Conservation (phyloP, 2,888 invertebrate genomes). For the Fabriciana adippe region DNA sequence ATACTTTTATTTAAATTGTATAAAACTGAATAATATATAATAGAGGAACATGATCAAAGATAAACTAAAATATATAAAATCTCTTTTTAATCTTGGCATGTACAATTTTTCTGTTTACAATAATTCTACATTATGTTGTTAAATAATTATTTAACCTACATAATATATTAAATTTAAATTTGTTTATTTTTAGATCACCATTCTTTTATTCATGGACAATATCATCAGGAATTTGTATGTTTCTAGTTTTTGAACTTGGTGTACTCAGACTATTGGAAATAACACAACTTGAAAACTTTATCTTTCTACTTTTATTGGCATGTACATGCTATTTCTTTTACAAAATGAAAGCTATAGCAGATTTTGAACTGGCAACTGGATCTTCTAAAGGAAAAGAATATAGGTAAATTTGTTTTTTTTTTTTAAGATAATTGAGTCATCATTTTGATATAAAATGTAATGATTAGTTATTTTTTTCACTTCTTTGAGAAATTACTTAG, state of each 20-base stretch:
- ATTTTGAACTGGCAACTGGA: constrained; percentile 69
- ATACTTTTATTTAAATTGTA: too few relatives aligned
- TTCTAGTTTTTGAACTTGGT: constrained; percentile 86
- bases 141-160: neutral
- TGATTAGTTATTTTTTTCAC: neutral
- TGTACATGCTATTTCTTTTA: constrained; percentile 71
- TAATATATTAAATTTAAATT: constrained; percentile 12
- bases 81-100: too few relatives aligned
- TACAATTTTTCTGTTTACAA: neutral
- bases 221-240: constrained; percentile 85
- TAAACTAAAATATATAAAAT: too few relatives aligned
- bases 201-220: constrained; percentile 90
- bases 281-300: constrained; percentile 71
- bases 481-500: neutral
- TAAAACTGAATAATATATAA: too few relatives aligned
- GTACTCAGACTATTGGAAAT: constrained; percentile 89
- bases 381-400: constrained; percentile 74
- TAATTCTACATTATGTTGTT: neutral
- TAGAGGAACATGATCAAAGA: too few relatives aligned
- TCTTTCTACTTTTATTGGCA: constrained; percentile 60
- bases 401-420: constrained; percentile 52
- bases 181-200: constrained; percentile 79
- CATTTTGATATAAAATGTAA: too few relatives aligned
- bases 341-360: constrained; percentile 71
- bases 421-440: neutral